Evolutionary conservation across 1,140 invertebrate species (phyloP).

Genomic region (Drosophila pseudoobscura): DNA sequence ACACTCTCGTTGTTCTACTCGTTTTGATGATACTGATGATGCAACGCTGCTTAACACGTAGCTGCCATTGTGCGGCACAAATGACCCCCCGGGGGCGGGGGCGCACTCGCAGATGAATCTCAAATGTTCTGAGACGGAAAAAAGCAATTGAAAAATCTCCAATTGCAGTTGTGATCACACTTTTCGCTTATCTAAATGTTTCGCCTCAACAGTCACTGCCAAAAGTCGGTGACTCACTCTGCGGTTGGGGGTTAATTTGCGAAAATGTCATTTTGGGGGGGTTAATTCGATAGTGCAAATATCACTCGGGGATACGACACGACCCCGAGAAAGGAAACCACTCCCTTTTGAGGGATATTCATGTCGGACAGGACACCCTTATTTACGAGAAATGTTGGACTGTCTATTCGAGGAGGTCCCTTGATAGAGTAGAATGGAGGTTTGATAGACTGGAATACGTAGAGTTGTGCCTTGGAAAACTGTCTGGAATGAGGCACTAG

Average conservation of each 20-base stretch:
- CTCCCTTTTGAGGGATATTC: constrained; percentile 7
- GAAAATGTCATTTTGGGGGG: constrained; percentile 21
- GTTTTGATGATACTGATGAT: constrained; percentile 49
- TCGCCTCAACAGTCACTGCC: neutral
- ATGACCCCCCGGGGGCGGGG: constrained; percentile 55
- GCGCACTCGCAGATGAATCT: constrained; percentile 15
- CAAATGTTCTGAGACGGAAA: constrained; percentile 31
- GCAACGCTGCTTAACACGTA: constrained; percentile 73
- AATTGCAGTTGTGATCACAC: constrained; percentile 39
- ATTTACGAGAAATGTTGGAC: too few species aligned
- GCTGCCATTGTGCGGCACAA: constrained; percentile 71
- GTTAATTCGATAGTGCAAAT: constrained; percentile 33
- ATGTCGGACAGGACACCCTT: neutral
- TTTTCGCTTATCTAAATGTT: constrained; percentile 33
- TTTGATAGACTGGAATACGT: neutral
- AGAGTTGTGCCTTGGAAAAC: too few species aligned
- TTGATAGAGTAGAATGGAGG: too few species aligned
- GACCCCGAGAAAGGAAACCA: constrained; percentile 8
- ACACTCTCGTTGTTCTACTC: neutral
- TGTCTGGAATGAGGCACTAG: neutral
- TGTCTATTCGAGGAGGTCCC: too few species aligned
- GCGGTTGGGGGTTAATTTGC: constrained; percentile 2
- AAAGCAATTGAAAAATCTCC: constrained; percentile 55
- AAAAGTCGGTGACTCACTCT: too few species aligned
- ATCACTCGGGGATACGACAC: constrained; percentile 27